Evolutionary conservation across 2,113 vertebrate genomes (phyloP), one percentile per base, ranked within the genome.

Genomic region (Istiophorus platypterus): DNA sequence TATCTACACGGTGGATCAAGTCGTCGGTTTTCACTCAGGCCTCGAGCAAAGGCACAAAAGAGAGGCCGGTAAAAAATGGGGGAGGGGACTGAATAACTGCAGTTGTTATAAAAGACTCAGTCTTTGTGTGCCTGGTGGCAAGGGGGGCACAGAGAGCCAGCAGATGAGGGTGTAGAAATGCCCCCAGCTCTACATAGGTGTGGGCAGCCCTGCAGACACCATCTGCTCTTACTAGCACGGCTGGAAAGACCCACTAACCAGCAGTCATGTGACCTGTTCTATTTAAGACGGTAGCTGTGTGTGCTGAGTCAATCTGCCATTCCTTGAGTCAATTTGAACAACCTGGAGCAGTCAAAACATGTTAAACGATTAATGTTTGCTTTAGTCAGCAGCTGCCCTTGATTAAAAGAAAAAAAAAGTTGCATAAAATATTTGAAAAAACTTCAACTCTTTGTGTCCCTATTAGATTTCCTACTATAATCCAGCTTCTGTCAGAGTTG

Each of bases 221-320:
- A 61, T 69, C 76, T 82, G 62, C 14, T 62, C 84, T 72, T 56
- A 39, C 72, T 65, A 73, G 64, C 42, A 42, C n/a, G 78, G 64
- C 66, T 58, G 14, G 63, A 57, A 85, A 64, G 51, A 67, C 31
- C 14, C 37, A 13, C 42, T 66, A 52, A 72, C 72, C 45, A 54
- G 14, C 14, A 74, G 78, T 93, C 92, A 93, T 64, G 80, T 94
- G 92, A 93, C 81, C 62, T 34, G 62, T 70, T 78, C 81, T 94
- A 92, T 94, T 94, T 94, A 82, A 81, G 73, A 72, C 39, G 1
- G 9, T 7, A n/a, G 64, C 74, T 69, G 67, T 65, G 54, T 56
- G 73, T 74, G 75, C 70, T 72, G 72, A 76, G 70, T 84, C 86
- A 83, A 54, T 77, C 64, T n/a, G 14, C 49, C 42, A 24, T 73